Evolutionary conservation across 2,113 vertebrate species (phyloP), one percentile per base, ranked within the genome.

Genomic region (Puntigrus tetrazona): DNA sequence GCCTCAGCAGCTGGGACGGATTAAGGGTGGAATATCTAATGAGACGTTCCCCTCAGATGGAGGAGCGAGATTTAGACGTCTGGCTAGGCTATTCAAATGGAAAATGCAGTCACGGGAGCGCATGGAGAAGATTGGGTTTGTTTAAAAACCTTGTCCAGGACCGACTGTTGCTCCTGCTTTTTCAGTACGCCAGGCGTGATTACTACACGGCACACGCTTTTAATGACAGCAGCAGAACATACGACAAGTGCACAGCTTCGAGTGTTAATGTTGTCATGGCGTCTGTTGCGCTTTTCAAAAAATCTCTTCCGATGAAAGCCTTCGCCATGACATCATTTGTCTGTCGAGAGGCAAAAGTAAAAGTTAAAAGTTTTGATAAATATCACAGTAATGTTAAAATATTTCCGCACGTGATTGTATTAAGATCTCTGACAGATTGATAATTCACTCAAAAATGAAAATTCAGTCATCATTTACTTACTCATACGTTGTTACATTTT

Each of bases 261-360:
- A 63, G 9, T 76, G 82, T 6, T 38, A 36, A 57, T 74, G 61
- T 14, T 55, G 80, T 72, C 25, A 36, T 1, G 27, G 34, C 14
- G 29, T 55, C 55, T 5, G n/a, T 57, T n/a, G 34, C 67, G 25
- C 34, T 38, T 57, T 84, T 86, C 43, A 94, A 10, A 89, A 0
- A 0, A 69, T 84, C 41, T 92, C 92, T 10, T 91, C 93, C 11
- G 90, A 31, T 18, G 90, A 81, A 38, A 94, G 89, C 36, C 90
- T 87, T 81, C 93, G 91, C 93, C 94, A 95, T 0, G 92, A 94
- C 89, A 92, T 94, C 69, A 93, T 93, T 83, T 92, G 90, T 86
- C 94, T 95, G 89, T 78, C 47, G 81, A 78, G 47, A 86, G 31
- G 85, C 25, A 61, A 34, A 41, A 4, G 67, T 0, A 69, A n/a